A percentile compares a stretch with the other conserved stretches of the same genome.
Conservation (phyloP, 2,113 vertebrate species). For the Chlorodrepanis virens region DNA sequence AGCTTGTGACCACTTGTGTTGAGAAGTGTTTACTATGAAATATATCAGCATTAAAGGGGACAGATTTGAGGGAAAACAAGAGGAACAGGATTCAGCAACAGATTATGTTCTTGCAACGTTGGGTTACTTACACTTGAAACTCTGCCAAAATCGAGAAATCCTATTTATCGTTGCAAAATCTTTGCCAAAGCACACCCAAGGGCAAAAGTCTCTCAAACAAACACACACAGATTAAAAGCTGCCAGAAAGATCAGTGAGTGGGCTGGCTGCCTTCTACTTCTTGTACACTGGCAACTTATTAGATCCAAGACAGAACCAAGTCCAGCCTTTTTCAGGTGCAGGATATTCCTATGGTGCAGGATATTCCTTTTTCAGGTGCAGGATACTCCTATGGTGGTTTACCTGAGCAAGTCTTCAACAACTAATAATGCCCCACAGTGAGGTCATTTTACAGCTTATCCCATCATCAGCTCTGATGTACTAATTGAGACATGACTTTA, state of each 20-base stretch:
- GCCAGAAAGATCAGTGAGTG: background rate
- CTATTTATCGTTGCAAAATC: constrained; percentile 24
- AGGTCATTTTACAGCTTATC: background rate
- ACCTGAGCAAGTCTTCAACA: background rate
- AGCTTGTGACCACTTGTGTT: background rate
- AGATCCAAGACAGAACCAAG: background rate
- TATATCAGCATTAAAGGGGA: background rate
- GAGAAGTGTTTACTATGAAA: constrained; percentile 28
- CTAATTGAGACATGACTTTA: background rate
- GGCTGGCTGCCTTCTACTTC: background rate
- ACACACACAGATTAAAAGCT: background rate
- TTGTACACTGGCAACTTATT: background rate
- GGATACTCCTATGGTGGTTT: background rate
- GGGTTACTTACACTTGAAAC: background rate
- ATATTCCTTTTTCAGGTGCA: background rate
- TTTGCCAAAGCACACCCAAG: constrained; percentile 46
- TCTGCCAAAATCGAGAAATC: constrained; percentile 43
- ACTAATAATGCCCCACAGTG: background rate
- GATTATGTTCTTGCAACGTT: background rate
- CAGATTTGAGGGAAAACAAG: constrained; percentile 4
- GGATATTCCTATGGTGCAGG: background rate
- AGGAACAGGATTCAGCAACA: constrained; percentile 5
- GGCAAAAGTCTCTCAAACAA: constrained; percentile 37
- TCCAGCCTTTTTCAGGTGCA: background rate
- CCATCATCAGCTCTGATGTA: background rate